Evolutionary conservation across 2,113 vertebrate genomes (phyloP), one percentile per base, ranked within the genome.

Genomic region (Heterochromis multidens): DNA sequence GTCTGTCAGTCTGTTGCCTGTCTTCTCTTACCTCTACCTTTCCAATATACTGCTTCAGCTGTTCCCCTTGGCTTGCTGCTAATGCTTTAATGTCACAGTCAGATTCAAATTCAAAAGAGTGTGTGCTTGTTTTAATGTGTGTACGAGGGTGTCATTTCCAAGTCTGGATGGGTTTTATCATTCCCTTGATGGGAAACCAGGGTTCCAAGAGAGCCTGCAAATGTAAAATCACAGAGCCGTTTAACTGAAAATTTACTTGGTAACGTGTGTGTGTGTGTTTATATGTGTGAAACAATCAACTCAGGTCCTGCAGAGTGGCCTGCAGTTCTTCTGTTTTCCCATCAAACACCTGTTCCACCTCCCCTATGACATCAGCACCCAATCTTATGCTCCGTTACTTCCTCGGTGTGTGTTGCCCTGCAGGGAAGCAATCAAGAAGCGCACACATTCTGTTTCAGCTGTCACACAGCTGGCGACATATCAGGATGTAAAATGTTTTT

Each of bases 321-420:
- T 79, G 86, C 77, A 58, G 58, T 58, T 88, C 35, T 31, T 80
- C 65, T 62, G 59, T 58, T 79, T 93, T 87, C 84, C 83, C 87
- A 92, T 93, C 79, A 93, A 57, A 83, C 91, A 93, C 88, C 93
- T 93, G 92, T 88, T 91, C 83, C 84, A 58, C 77, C 35, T 72
- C 81, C 56, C 27, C n/a, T 25, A 76, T 54, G 77, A 87, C 80
- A 40, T n/a, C 61, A 46, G 62, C 60, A 87, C 77, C 80, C 84
- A 91, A 93, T 93, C 82, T 83, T 57, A 88, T 76, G 91, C 89
- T 83, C 84, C n/a, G 35, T 84, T 92, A 81, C 87, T 54, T 72
- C 46, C 61, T 52, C 19, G 57, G 43, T 79, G 77, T 81, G 29
- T 72, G 8, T 33, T 70, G 72, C 72, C 81, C 84, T 74, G 79